Conservation (phyloP, 2,888 invertebrate species). For the Gymnoscelis rufifasciata region DNA sequence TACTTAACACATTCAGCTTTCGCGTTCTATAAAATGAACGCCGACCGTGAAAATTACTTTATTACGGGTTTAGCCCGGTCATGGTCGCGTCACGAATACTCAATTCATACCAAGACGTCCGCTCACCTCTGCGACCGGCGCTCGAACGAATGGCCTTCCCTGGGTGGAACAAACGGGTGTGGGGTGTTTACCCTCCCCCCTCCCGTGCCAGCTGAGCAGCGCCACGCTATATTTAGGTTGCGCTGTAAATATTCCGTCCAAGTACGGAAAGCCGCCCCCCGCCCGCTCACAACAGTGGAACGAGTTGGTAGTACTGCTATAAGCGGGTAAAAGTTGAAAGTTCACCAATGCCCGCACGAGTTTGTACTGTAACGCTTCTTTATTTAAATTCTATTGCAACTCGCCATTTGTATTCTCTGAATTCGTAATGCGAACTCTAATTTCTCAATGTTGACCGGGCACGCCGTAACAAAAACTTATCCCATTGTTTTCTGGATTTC, state of each 20-base stretch:
- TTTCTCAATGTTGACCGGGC: slow-evolving; percentile 56
- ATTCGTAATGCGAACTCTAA: slow-evolving; percentile 61
- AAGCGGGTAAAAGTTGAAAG: slow-evolving; percentile 76
- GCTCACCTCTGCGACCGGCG: slow-evolving; percentile 58
- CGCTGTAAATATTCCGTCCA: slow-evolving; percentile 77
- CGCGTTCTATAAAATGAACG: slow-evolving; percentile 41
- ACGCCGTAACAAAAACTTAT: slow-evolving; percentile 41
- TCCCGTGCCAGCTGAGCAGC: slow-evolving; percentile 74
- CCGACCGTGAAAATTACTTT: slow-evolving; percentile 61
- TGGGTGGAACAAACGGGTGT: slow-evolving; percentile 36
- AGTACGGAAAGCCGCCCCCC: slow-evolving; percentile 63
- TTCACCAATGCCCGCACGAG: slow-evolving; percentile 71
- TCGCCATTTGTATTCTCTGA: slow-evolving; percentile 70
- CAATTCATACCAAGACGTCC: slow-evolving; percentile 53
- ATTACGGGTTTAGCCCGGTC: slow-evolving; percentile 67
- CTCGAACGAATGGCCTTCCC: slow-evolving; percentile 68
- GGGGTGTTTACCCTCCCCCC: slow-evolving; percentile 67
- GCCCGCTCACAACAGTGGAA: slow-evolving; percentile 34
- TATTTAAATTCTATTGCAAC: slow-evolving; percentile 80
- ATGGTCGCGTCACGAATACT: slow-evolving; percentile 57
- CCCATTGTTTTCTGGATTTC: slow-evolving; percentile 51
- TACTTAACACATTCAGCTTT: slow-evolving; percentile 5
- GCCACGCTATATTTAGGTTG: slow-evolving; percentile 78
- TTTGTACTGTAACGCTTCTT: slow-evolving; percentile 72
- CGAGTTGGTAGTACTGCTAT: slow-evolving; percentile 44